Evolutionary conservation across 2,888 invertebrate genomes (phyloP).

Genomic region (Chaetogeoica ovagalla): DNA sequence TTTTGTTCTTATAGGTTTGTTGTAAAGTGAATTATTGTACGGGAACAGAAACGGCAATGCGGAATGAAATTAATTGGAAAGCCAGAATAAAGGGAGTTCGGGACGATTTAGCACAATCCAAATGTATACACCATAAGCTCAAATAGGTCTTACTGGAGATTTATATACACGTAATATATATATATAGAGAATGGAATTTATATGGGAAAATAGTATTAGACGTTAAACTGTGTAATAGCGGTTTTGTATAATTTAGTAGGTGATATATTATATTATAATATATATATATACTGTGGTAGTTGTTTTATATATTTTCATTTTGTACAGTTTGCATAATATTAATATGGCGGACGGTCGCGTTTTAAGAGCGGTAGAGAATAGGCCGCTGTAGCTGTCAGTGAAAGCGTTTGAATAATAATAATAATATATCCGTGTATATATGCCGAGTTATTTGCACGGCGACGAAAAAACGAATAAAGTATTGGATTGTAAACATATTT

Average conservation of each 20-base stretch:
- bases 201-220: background rate
- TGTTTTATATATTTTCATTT: too few species aligned
- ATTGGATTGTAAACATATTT: too few species aligned
- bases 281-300: too few species aligned
- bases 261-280: too few species aligned
- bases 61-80: slow-evolving; percentile 35
- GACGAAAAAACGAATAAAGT: too few species aligned
- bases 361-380: too few species aligned
- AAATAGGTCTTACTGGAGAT: slow-evolving; percentile 27
- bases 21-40: slow-evolving; percentile 17
- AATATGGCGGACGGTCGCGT: too few species aligned
- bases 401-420: too few species aligned
- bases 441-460: too few species aligned
- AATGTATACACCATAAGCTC: slow-evolving; percentile 3
- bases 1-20: background rate
- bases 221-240: slow-evolving; percentile 23
- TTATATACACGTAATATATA: background rate
- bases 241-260: background rate
- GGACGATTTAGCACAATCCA: slow-evolving; percentile 16
- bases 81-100: background rate
- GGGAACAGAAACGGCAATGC: background rate
- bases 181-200: slow-evolving; percentile 4
- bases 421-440: too few species aligned
- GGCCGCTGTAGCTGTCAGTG: too few species aligned
- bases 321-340: too few species aligned